These are phyloP conservation scores for Peromyscus aztecus DNA, from an alignment of 2,797 vertebrate species.

Conservation along the genomic window DNA sequence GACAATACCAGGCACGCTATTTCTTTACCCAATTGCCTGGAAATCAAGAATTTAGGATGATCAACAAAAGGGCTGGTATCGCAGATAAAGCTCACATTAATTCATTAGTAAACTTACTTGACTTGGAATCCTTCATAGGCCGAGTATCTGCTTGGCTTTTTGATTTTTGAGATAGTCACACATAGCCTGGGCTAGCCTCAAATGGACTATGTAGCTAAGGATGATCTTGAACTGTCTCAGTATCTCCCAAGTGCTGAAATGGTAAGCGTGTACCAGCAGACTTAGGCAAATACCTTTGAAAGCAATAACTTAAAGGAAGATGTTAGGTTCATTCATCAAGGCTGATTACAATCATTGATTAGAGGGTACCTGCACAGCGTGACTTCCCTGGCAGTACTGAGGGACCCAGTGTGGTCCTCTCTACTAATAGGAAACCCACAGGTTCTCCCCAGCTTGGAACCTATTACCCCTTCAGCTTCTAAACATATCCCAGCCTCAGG, in stretches of 20 bases:
- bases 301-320: constrained; percentile 33
- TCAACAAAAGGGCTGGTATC: constrained; percentile 17
- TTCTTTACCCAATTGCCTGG: not conserved
- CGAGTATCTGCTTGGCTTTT: not conserved
- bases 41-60: constrained; percentile 40
- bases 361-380: not conserved
- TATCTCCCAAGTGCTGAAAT: not conserved
- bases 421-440: not conserved
- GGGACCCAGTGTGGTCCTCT: not conserved
- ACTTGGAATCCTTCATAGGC: constrained; percentile 41
- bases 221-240: not conserved
- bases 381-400: not conserved
- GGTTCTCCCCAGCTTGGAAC: constrained; percentile 17
- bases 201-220: not conserved
- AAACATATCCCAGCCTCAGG: constrained; percentile 27
- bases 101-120: constrained; percentile 12
- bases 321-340: not conserved
- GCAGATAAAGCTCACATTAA: constrained; percentile 27
- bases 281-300: not conserved
- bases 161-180: not conserved
- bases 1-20: not conserved
- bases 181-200: not conserved
- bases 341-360: not conserved
- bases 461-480: constrained; percentile 28
- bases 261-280: not conserved